Percentiles rank a stretch among this genome's conserved stretches.
phyloP scores from a whole-genome alignment of 2,113 vertebrate genomes.

The Mandrillus leucophaeus region DNA sequence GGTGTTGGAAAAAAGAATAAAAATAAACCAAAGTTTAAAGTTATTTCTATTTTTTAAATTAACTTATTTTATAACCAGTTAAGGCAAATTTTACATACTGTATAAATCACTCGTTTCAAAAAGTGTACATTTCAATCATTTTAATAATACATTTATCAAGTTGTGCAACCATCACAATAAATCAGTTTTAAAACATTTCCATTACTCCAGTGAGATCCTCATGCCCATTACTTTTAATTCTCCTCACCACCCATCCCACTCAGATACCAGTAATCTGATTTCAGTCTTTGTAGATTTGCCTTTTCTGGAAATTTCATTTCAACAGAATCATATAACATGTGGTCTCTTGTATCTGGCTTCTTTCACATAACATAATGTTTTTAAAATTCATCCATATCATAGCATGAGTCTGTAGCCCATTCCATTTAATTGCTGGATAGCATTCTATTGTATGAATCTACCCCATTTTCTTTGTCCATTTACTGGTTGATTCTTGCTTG shows the following conservation, averaged over 20 bases:
- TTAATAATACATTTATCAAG: not conserved
- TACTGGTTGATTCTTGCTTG: not conserved
- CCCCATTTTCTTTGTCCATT: not conserved
- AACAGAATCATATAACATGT: not conserved
- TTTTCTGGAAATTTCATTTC: constrained; percentile 39
- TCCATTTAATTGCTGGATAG: not conserved
- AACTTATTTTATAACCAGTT: not conserved
- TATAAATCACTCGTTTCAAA: not conserved
- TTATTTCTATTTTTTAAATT: not conserved
- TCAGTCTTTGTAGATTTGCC: not conserved
- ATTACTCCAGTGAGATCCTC: not conserved
- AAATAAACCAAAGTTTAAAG: not conserved
- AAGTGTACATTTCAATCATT: not conserved
- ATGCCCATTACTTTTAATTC: not conserved
- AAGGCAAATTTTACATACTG: not conserved
- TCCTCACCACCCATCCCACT: not conserved
- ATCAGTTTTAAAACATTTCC: not conserved
- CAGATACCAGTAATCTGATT: not conserved
- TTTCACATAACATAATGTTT: not conserved
- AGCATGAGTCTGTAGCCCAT: not conserved
- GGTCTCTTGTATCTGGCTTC: not conserved
- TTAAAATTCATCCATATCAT: not conserved
- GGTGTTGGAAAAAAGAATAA: not conserved
- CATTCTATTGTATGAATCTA: not conserved
- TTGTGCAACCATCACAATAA: not conserved